These are phyloP conservation scores for Chaetodon auriga DNA, from an alignment of 2,113 vertebrate genomes.

Conservation along the genomic window DNA sequence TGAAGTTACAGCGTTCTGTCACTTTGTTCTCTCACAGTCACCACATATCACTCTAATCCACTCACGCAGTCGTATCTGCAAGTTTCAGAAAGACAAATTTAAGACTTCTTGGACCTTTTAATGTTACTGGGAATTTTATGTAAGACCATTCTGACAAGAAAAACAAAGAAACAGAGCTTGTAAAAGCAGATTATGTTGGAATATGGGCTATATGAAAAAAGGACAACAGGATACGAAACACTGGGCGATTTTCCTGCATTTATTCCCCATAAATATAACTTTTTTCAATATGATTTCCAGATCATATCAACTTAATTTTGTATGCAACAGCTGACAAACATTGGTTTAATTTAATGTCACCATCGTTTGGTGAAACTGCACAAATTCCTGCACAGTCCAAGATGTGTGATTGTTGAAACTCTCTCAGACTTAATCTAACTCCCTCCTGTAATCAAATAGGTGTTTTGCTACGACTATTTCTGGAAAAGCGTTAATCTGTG, in stretches of 20 bases:
- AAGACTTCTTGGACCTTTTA: background rate
- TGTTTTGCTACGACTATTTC: background rate
- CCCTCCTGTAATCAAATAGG: background rate
- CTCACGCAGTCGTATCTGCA: conserved; percentile 12
- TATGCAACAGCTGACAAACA: background rate
- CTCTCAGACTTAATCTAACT: conserved; percentile 7
- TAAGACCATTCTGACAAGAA: background rate
- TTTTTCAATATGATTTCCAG: background rate
- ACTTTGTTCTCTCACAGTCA: conserved; percentile 22
- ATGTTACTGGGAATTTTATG: background rate
- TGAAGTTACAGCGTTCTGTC: background rate
- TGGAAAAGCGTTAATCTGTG: conserved; percentile 32
- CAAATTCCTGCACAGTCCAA: conserved; percentile 4
- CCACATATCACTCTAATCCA: conserved; percentile 9
- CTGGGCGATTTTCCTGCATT: background rate
- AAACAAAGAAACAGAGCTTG: background rate
- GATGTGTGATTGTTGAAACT: background rate
- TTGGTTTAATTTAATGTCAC: background rate
- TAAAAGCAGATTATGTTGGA: background rate
- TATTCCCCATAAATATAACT: background rate
- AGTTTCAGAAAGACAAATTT: conserved; percentile 23
- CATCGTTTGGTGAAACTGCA: background rate
- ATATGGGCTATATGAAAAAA: background rate
- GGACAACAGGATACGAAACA: background rate
- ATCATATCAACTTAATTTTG: background rate